These are phyloP conservation scores for Pristionchus fissidentatus DNA, from an alignment of 2,888 invertebrate species.

Conservation along the genomic window DNA sequence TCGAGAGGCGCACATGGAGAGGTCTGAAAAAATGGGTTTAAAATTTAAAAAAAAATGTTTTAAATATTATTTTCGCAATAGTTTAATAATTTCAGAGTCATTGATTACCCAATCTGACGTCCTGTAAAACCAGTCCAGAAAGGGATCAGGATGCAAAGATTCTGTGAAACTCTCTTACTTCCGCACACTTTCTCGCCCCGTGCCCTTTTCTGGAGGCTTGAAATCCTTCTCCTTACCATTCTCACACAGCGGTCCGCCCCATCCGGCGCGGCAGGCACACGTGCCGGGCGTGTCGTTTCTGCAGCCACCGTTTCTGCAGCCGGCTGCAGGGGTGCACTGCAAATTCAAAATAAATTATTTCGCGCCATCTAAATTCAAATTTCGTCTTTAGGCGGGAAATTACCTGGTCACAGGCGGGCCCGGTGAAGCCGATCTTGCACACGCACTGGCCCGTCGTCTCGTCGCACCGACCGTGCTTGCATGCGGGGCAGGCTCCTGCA, in stretches of 20 bases:
- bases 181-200: too few relatives aligned
- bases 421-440: not conserved
- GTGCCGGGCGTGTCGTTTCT: constrained; percentile 32
- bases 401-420: constrained; percentile 34
- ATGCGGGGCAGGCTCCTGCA: constrained; percentile 7
- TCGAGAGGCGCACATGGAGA: not conserved
- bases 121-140: too few relatives aligned
- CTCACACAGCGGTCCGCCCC: constrained; percentile 31
- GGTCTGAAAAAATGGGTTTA: constrained; percentile 16
- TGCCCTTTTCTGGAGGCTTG: too few relatives aligned
- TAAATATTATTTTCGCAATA: too few relatives aligned
- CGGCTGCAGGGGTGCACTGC: constrained; percentile 26
- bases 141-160: too few relatives aligned
- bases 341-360: constrained; percentile 9
- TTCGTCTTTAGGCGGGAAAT: not conserved
- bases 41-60: too few relatives aligned
- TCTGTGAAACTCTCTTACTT: not conserved
- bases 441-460: not conserved
- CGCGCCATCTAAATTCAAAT: constrained; percentile 23
- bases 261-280: not conserved
- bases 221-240: not conserved
- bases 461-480: not conserved
- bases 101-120: too few relatives aligned
- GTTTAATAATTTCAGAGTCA: too few relatives aligned
- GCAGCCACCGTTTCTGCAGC: constrained; percentile 3